Percentiles rank a stretch among this genome's conserved stretches.
These are phyloP conservation scores for Tenebrosternarchus preto DNA, from an alignment of 2,113 vertebrate genomes.

Conservation along the genomic window DNA sequence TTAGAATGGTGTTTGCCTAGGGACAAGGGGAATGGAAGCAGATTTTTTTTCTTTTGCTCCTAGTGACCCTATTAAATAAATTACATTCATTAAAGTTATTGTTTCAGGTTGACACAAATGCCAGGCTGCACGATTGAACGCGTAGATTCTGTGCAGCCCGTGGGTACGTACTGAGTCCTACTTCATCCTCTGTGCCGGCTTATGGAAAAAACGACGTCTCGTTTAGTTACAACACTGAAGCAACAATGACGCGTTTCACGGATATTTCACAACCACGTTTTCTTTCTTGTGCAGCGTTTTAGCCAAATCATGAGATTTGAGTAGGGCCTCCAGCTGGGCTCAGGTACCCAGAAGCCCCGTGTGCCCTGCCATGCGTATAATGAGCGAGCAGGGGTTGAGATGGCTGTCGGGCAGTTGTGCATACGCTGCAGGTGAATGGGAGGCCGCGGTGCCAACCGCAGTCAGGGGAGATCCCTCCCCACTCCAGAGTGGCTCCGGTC, in stretches of 20 bases:
- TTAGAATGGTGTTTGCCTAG: constrained; percentile 20
- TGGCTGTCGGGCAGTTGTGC: neutral
- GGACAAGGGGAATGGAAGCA: constrained; percentile 16
- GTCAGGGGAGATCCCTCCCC: constrained; percentile 8
- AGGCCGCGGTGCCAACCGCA: neutral
- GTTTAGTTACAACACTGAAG: no score
- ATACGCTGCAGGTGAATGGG: neutral
- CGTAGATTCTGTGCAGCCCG: neutral
- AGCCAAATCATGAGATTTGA: neutral
- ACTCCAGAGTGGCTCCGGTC: neutral
- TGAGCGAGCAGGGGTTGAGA: constrained; percentile 1
- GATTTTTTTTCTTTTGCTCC: neutral
- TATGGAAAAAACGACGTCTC: no score
- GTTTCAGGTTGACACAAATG: constrained; percentile 38
- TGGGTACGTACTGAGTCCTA: neutral
- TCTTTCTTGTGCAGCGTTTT: no score
- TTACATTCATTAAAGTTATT: constrained; percentile 26
- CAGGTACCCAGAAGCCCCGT: neutral
- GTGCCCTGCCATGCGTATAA: neutral
- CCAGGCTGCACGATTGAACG: constrained; percentile 7
- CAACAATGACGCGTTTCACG: neutral
- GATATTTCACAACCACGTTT: neutral
- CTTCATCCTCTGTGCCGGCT: neutral
- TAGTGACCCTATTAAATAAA: constrained; percentile 36
- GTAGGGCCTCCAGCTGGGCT: neutral